Base-by-base conservation (phyloP, 2,797 vertebrate genomes). In the Limosa lapponica region DNA sequence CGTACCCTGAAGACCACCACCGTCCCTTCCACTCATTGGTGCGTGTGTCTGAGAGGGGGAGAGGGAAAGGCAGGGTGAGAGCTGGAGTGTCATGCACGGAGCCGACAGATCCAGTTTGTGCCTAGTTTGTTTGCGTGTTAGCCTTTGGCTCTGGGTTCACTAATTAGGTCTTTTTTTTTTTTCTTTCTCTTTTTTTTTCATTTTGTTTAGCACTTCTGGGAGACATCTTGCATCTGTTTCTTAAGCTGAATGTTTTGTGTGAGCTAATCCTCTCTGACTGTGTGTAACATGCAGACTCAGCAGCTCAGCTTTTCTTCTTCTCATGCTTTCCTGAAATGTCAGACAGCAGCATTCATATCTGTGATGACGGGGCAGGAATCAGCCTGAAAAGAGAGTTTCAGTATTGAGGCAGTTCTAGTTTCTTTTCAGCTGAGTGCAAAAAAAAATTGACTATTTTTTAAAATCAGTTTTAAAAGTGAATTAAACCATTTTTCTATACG, bases 241-340 rank as follows among this genome's bases (percentile, higher is more conserved):
- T 86, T 73, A 94, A 65, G 25, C 4, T 54, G 48, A 83, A 24
- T 46, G 8, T 57, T 92, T 64, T 2, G 1, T 8, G 46, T 65
- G 51, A 91, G 55, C 59, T 52, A 91, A 74, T 69, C 36, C 18
- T 69, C 65, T 77, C 69, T 51, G 59, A 41, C 54, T 72, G 23
- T 7, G 2, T 1, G 4, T 58, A 81, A 91, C 1, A 4, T 93
- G 82, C 85, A 57, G 73, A 90, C 54, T 91, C 91, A 96, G 89
- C 81, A 94, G 74, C 59, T 84, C 70, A 82, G 67, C 57, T 92
- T 91, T 75, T 93, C 66, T 75, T 84, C 44, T 89, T 65, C 80
- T 75, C 32, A 64, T 74, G 39, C 43, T 87, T 90, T 82, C 30
- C 61, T 83, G 57, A 83, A 91, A 92, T 19, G 6, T 69, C 87